Base-by-base conservation (phyloP, 2,113 vertebrate species). In the Malurus melanocephalus region DNA sequence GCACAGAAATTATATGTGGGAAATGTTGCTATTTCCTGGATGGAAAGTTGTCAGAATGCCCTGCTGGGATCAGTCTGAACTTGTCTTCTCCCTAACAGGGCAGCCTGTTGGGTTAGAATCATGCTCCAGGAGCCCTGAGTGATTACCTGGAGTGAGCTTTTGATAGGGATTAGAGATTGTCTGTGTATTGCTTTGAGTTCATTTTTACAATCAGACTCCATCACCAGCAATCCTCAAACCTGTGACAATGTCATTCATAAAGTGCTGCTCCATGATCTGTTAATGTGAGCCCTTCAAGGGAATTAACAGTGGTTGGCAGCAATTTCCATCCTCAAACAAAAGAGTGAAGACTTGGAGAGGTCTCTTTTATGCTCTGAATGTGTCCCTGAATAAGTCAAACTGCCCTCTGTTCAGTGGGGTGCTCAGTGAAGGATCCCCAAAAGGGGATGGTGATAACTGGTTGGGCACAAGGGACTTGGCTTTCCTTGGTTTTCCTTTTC, bases 311-410 rank as follows among this genome's bases (percentile, higher is more conserved):
- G 27, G 10, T 8, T 32, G 27, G 22, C 38, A 73, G n/a, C 4
- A 3, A n/a, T 38, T 9, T 46, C 24, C 16, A n/a, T 1, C 51
- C 21, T 23, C 10, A 32, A 66, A 59, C n/a, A 17, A 59, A 73
- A 52, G 32, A 18, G 14, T 3, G 24, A 22, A 68, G 12, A 67
- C 21, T 9, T 0, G 0, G 27, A 30, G 7, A 6, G 1, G 0
- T 20, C 1, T 8, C 27, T 32, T 7, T n/a, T 9, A 12, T 15
- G 11, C 10, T 66, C 28, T 46, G 19, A 30, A 27, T 59, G 32
- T 65, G 35, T 59, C 18, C 30, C 35, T 59, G 32, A 65, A n/a
- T 4, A 45, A 45, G 12, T 16, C 26, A 24, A n/a, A 26, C 9
- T 45, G 46, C n/a, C 23, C 53, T 74, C 24, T 14, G 0, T 30